A percentile compares a stretch with the other conserved stretches of the same genome.
Conservation (phyloP, 2,113 vertebrate genomes). For the Ovis aries region DNA sequence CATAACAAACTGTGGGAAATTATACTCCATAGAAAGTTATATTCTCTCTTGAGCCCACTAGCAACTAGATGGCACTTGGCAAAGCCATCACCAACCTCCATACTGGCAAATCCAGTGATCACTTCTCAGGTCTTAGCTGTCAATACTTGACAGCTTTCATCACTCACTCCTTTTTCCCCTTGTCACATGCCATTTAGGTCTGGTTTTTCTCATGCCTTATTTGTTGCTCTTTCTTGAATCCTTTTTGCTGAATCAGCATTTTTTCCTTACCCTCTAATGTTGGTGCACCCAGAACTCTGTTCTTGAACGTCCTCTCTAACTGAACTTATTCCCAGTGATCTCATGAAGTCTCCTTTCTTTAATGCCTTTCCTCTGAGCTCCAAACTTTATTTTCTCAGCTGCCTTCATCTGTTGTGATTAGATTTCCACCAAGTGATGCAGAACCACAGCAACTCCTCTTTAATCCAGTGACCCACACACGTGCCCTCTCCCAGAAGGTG, state of each 20-base stretch:
- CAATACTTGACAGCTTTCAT: too few species aligned
- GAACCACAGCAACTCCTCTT: neutral
- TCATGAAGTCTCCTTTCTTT: neutral
- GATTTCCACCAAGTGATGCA: neutral
- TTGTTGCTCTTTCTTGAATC: neutral
- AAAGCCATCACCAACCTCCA: neutral
- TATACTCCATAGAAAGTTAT: neutral
- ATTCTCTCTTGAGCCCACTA: neutral
- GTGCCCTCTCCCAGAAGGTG: fast-evolving
- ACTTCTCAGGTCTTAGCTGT: neutral
- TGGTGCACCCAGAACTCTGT: neutral
- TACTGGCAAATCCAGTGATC: neutral
- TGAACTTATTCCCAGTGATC: neutral
- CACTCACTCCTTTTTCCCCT: neutral
- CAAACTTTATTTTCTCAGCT: neutral
- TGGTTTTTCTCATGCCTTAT: neutral
- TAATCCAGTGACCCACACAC: neutral
- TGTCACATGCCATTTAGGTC: too few species aligned
- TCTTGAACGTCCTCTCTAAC: neutral
- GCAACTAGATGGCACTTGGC: neutral
- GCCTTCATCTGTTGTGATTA: neutral
- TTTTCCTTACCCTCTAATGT: neutral
- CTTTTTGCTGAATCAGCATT: neutral
- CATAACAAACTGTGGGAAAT: neutral
- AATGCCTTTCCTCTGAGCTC: neutral